Conservation (phyloP, 1,140 invertebrate genomes). For the Thrips palmi region DNA sequence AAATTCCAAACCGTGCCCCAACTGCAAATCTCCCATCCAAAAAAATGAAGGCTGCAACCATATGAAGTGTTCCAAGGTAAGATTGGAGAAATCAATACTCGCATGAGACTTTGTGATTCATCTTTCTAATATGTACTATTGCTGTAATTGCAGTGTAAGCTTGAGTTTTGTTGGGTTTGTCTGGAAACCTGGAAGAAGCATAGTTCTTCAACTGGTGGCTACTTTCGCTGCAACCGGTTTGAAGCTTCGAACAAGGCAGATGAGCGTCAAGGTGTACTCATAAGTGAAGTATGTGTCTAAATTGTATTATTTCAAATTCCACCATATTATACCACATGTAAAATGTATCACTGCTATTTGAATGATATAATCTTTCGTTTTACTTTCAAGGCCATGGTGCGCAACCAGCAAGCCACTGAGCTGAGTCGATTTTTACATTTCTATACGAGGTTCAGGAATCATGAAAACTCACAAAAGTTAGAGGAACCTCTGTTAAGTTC, state of each 20-base stretch:
- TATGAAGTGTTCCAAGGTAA: conserved; percentile 56
- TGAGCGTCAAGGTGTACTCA: conserved; percentile 35
- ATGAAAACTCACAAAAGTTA: conserved; percentile 41
- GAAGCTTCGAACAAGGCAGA: conserved; percentile 46
- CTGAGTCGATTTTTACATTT: conserved; percentile 46
- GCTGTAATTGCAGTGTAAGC: conserved; percentile 42
- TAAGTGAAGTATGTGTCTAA: conserved; percentile 28
- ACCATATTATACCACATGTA: conserved; percentile 2
- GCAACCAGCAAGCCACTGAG: conserved; percentile 38
- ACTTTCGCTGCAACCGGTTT: conserved; percentile 52
- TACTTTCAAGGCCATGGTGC: conserved; percentile 29
- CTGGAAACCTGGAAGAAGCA: conserved; percentile 57
- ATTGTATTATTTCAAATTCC: conserved; percentile 1
- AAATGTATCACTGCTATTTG: not conserved
- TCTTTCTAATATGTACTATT: no score
- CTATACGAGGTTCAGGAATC: conserved; percentile 45
- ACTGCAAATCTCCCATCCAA: conserved; percentile 54
- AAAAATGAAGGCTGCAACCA: conserved; percentile 66
- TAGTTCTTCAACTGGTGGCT: conserved; percentile 50
- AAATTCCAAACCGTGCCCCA: conserved; percentile 55
- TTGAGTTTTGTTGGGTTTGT: conserved; percentile 62
- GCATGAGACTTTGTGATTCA: not conserved
- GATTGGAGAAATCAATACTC: conserved; percentile 1
- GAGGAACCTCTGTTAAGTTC: conserved; percentile 40
- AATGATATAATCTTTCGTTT: not conserved